Conservation (phyloP, 2,888 invertebrate genomes). For the Athrips mouffetella region DNA sequence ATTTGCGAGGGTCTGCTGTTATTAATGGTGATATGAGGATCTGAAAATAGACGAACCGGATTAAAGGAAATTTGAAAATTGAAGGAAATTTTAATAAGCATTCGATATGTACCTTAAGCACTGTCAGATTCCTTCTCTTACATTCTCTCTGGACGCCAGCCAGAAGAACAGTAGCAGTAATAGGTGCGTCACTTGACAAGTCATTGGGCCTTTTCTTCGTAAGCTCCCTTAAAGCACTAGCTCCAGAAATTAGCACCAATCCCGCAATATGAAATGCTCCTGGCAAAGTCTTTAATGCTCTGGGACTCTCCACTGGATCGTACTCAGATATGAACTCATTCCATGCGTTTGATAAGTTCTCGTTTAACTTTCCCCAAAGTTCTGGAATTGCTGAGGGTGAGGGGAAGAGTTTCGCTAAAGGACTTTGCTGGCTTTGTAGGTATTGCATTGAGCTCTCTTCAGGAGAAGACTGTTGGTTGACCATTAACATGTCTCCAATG, state of each 20-base stretch:
- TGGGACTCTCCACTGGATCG: slow-evolving; percentile 86
- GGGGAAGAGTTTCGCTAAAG: slow-evolving; percentile 74
- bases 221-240: slow-evolving; percentile 81
- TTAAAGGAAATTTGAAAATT: neutral
- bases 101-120: slow-evolving; percentile 50
- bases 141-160: slow-evolving; percentile 58
- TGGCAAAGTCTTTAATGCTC: slow-evolving; percentile 79
- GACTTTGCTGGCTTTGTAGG: slow-evolving; percentile 51
- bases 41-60: slow-evolving; percentile 35
- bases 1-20: slow-evolving; percentile 65
- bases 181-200: slow-evolving; percentile 48
- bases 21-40: slow-evolving; percentile 62
- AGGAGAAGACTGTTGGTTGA: slow-evolving; percentile 66
- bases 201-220: slow-evolving; percentile 63
- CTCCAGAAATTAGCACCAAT: slow-evolving; percentile 80
- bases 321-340: slow-evolving; percentile 88
- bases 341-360: slow-evolving; percentile 85
- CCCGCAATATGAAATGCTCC: slow-evolving; percentile 80
- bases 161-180: slow-evolving; percentile 66
- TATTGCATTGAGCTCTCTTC: slow-evolving; percentile 23
- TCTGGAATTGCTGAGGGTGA: slow-evolving; percentile 81
- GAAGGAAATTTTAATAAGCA: neutral
- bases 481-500: slow-evolving; percentile 85
- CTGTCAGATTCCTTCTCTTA: slow-evolving; percentile 58
- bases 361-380: slow-evolving; percentile 82